Percentiles rank a stretch among this genome's conserved stretches.
phyloP scores from a whole-genome alignment of 2,113 vertebrate genomes.

The Pelmatolapia mariae region DNA sequence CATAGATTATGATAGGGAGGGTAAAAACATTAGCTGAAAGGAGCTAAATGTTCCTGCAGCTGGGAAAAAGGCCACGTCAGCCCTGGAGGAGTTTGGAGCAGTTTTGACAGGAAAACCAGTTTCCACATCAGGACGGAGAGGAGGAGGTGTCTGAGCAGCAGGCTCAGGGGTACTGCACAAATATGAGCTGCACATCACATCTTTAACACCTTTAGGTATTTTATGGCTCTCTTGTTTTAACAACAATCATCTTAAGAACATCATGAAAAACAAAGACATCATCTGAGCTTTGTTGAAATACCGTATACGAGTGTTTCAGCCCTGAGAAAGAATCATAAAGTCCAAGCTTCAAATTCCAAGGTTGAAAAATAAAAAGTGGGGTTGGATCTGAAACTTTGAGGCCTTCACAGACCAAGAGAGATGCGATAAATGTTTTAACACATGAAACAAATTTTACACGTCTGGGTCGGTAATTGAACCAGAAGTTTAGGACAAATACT shows the following conservation, averaged over 20 bases:
- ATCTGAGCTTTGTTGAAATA: fast-evolving
- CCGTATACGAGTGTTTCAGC: neutral
- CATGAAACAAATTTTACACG: neutral
- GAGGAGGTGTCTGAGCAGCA: neutral
- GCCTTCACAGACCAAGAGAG: neutral
- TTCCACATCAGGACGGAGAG: neutral
- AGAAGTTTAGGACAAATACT: neutral
- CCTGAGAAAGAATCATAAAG: neutral
- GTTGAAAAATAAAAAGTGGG: neutral
- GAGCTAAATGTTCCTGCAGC: neutral
- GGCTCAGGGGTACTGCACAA: neutral
- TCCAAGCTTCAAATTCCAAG: neutral
- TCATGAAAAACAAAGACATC: fast-evolving
- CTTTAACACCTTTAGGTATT: neutral
- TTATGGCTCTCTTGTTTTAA: neutral
- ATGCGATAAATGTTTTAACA: fast-evolving
- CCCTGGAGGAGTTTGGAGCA: neutral
- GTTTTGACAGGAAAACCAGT: neutral
- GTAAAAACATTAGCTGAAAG: neutral
- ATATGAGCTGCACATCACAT: neutral
- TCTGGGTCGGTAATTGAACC: neutral
- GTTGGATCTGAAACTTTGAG: neutral
- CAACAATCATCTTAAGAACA: neutral
- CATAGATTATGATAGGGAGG: neutral
- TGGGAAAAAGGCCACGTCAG: neutral